Conservation (phyloP, 2,888 invertebrate genomes). For the Candidula unifasciata region DNA sequence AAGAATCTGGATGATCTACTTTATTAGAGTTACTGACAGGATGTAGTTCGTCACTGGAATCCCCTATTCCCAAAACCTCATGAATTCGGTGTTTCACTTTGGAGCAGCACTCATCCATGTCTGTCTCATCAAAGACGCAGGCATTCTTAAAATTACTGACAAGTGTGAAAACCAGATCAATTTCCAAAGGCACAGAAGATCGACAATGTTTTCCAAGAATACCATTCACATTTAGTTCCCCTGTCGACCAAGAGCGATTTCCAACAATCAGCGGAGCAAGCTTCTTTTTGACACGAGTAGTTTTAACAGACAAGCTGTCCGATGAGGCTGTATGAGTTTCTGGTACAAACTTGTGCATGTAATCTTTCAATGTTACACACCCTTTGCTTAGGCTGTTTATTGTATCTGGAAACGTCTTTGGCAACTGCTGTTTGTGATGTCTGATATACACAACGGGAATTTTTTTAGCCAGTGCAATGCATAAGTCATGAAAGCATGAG, state of each 20-base stretch:
- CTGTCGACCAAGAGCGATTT: slow-evolving; percentile 13
- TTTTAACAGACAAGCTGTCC: not conserved
- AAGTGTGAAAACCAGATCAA: slow-evolving; percentile 20
- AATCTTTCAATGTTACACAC: slow-evolving; percentile 30
- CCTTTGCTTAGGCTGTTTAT: slow-evolving; percentile 28
- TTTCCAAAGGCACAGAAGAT: not conserved
- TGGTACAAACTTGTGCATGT: not conserved
- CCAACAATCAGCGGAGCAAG: slow-evolving; percentile 17
- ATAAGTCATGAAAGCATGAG: slow-evolving; percentile 34
- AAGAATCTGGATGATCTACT: too few species aligned
- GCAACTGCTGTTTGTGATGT: slow-evolving; percentile 5
- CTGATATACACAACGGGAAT: slow-evolving; percentile 41
- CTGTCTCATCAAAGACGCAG: slow-evolving; percentile 33
- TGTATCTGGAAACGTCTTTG: slow-evolving; percentile 28
- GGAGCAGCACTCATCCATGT: not conserved
- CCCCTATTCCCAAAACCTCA: slow-evolving; percentile 12
- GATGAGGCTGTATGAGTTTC: not conserved
- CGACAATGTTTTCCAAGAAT: not conserved
- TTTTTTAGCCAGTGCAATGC: slow-evolving; percentile 16
- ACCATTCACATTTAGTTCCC: not conserved
- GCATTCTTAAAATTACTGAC: slow-evolving; percentile 37
- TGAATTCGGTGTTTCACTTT: not conserved
- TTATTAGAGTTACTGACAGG: not conserved
- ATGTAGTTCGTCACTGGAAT: not conserved
- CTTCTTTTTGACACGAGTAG: not conserved